Base-by-base conservation (phyloP, 2,113 vertebrate species). In the Tachysurus fulvidraco region DNA sequence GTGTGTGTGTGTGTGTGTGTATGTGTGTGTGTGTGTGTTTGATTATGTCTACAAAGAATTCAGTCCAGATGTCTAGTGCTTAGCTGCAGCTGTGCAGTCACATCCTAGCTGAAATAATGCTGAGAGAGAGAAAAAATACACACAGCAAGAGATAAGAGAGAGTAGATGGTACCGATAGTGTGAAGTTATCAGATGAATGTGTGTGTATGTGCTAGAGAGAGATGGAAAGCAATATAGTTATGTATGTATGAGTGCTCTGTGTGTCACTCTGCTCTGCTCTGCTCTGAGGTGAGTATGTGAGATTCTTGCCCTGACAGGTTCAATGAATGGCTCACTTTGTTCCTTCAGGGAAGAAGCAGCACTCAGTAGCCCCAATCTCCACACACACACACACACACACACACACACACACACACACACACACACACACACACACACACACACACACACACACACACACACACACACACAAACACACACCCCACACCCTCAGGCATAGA, bases 311-410 rank as follows among this genome's bases (percentile, higher is more conserved):
- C 87, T 88, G 85, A 81, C 87, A 84, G 76, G 85, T 85, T 89
- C 77, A 82, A 78, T 90, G 90, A 90, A 90, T 86, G 84, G 85
- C 69, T 85, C 50, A 88, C 84, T 85, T 89, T 90, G 90, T 90
- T 87, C 77, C 77, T 64, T 89, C 81, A 64, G 86, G 87, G 83
- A 88, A 77, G 84, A 89, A 86, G 84, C 81, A 82, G 69, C 62
- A 62, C 41, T 83, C 54, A 52, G 81, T 83, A 85, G 67, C 85
- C 84, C 55, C 50, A 64, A 80, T 79, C 85, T 76, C 41, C 60
- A 83, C 9, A 62, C 67, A 87, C 76, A 80, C 64, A 84, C 88
- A 17, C 62, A 84, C 85, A 28, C 71, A 73, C 81, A 71, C 64
- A 83, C 76, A 79, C 88, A 78, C 25, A 52, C 88, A 14, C 62